Percentiles rank a stretch among this genome's conserved stretches.
phyloP scores from a whole-genome alignment of 2,888 invertebrate genomes.

The Hydrotaea diabolus region DNA sequence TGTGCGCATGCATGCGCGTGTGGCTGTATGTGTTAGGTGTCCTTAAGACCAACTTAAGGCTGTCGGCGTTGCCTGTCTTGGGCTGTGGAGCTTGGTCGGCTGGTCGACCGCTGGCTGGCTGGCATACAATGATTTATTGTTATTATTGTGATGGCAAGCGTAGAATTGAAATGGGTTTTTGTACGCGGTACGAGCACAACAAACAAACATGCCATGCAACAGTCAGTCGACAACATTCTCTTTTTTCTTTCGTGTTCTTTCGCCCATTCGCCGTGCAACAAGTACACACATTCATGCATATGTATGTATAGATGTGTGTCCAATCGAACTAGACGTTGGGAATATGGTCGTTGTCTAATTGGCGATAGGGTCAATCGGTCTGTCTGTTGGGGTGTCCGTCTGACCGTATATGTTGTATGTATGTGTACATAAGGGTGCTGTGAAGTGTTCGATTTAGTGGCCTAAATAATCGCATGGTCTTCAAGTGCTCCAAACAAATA shows the following conservation, averaged over 20 bases:
- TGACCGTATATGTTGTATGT: too few relatives aligned
- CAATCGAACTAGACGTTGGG: background rate
- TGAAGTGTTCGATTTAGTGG: too few relatives aligned
- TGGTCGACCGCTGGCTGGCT: background rate
- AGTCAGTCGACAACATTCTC: slow-evolving; percentile 48
- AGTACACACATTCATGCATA: background rate
- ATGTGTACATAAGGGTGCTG: too few relatives aligned
- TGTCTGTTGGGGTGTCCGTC: background rate
- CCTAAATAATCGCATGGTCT: too few relatives aligned
- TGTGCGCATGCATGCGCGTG: background rate
- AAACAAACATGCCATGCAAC: slow-evolving; percentile 8
- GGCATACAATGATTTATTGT: slow-evolving; percentile 67
- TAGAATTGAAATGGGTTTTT: slow-evolving; percentile 62
- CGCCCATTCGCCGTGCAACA: slow-evolving; percentile 1
- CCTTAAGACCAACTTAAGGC: slow-evolving; percentile 52
- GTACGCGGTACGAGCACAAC: slow-evolving; percentile 2
- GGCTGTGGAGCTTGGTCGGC: background rate
- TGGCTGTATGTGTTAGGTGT: slow-evolving; percentile 32
- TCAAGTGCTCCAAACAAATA: too few relatives aligned
- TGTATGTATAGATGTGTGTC: background rate
- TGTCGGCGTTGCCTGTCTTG: slow-evolving; percentile 10
- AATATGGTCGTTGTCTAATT: slow-evolving; percentile 43
- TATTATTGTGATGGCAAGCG: slow-evolving; percentile 64
- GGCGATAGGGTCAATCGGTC: slow-evolving; percentile 55
- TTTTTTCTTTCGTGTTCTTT: slow-evolving; percentile 33